Base-by-base conservation (phyloP, 1,140 invertebrate genomes). In the Calosoma granatense region DNA sequence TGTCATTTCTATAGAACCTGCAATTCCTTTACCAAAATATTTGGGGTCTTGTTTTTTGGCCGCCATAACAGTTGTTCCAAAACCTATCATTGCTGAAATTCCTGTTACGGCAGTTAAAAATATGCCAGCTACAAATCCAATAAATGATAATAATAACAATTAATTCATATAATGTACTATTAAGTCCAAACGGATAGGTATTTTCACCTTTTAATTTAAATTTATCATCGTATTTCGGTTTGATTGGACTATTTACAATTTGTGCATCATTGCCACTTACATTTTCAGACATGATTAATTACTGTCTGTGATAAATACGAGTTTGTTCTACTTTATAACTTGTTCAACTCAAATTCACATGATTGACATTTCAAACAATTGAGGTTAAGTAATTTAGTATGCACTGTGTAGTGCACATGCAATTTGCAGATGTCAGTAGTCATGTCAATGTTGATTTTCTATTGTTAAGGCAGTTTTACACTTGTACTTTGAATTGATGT, bases 41-140 rank as follows among this genome's bases (percentile, higher is more conserved):
- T 83, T 80, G 19, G 88, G 84, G 72, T 92, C 90, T 61, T 82
- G 80, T 72, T 85, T 89, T 70, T 86, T 92, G 1, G 86, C 83
- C 61, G 82, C 76, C 23, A 84, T 80, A 51, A 95, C 61, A 30
- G 91, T 86, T 53, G 81, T 78, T 11, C 86, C 81, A 76, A 96
- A 96, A 1, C 92, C 91, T 66, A 86, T 76, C 6, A 92, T 60
- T 1, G 89, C 79, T 2, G 92, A 92, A 22, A 90, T 74, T 41
- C 90, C 88, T 43, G 89, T 82, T 12, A 94, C 79, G 21, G 83
- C 73, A 1, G 82, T 78, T 21, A 95, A 68, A 71, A 94, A 94
- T 51, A 86, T 72, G 43, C 79, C 81, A 67, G 82, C 88, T 90
- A 68, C 53, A 79, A 69, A n/a, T n/a, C n/a, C n/a, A n/a, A n/a